These are phyloP conservation scores for Setophaga coronata DNA, from an alignment of 2,113 vertebrate genomes.

Conservation along the genomic window DNA sequence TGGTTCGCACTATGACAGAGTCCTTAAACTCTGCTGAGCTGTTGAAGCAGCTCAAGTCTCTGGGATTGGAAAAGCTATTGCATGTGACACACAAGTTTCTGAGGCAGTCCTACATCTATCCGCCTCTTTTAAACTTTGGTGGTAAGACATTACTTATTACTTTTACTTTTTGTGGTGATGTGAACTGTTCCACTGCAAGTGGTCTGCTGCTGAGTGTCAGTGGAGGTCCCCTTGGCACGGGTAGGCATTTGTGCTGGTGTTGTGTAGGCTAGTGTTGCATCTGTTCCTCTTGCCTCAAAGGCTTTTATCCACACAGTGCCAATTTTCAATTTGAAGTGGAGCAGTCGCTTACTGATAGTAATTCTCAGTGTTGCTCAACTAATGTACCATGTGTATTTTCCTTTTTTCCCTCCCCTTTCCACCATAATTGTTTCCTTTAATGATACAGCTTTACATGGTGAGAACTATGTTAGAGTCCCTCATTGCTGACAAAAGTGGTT, in stretches of 20 bases:
- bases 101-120: constrained; percentile 84
- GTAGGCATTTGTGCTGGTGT: constrained; percentile 16
- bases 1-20: constrained; percentile 86
- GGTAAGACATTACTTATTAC: constrained; percentile 79
- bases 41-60: constrained; percentile 83
- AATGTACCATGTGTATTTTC: constrained; percentile 75
- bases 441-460: constrained; percentile 88
- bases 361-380: constrained; percentile 63
- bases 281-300: constrained; percentile 28
- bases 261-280: not conserved
- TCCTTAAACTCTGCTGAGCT: constrained; percentile 84
- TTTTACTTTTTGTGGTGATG: constrained; percentile 63
- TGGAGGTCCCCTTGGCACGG: constrained; percentile 31
- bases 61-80: constrained; percentile 85
- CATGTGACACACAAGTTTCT: constrained; percentile 85
- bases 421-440: constrained; percentile 68
- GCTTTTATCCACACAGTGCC: constrained; percentile 18
- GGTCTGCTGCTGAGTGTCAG: constrained; percentile 3
- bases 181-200: constrained; percentile 43
- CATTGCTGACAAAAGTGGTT: constrained; percentile 91
- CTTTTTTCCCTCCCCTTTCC: constrained; percentile 61
- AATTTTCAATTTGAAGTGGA: constrained; percentile 48
- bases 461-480: constrained; percentile 94
- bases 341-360: constrained; percentile 60
- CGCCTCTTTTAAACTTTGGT: constrained; percentile 84